Evolutionary conservation across 2,797 vertebrate genomes (phyloP), one percentile per base, ranked within the genome.

Genomic region (Myotis pilosus): DNA sequence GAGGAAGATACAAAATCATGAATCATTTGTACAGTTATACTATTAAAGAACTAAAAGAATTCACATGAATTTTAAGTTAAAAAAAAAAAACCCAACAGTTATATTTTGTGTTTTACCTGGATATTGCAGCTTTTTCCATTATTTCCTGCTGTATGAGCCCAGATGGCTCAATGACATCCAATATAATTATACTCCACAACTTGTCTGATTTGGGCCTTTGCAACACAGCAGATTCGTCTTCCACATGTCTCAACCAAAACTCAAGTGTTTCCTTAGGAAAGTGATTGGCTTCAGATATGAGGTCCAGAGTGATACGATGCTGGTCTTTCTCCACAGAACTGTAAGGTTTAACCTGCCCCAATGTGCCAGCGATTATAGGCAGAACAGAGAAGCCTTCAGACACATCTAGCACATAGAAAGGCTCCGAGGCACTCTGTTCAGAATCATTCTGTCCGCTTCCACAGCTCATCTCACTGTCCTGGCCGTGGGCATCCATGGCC

Each of bases 311-410:
- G 44, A 97, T 97, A 97, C 99, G 99, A 81, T 99, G 99, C 96
- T 98, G 99, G 17, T 98, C 98, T 97, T 99, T 99, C 96, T 99
- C 99, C 96, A 99, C 97, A 0, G 99, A 99, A 97, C 99, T 99
- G 97, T 99, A 99, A 44, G 99, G 99, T 97, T 98, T 99, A 30
- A 99, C 98, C 1, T 96, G 90, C 47, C 99, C 99, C 10, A 99
- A 98, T 80, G 98, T 98, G 87, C 99, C 99, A 10, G 99, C 99
- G 85, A 99, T 98, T 94, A 99, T 92, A 5, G 99, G 99, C 81
- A 99, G 98, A 93, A 99, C 94, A 7, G 99, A 99, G 98, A 99
- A 99, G 68, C 99, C 99, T 97, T 99, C 99, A 0, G 99, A 99
- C 49, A 99, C 99, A 75, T 99, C 99, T 76, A 99, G 98, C 92